These are phyloP conservation scores for Papilio helenus DNA, from an alignment of 1,140 invertebrate species.

Conservation along the genomic window DNA sequence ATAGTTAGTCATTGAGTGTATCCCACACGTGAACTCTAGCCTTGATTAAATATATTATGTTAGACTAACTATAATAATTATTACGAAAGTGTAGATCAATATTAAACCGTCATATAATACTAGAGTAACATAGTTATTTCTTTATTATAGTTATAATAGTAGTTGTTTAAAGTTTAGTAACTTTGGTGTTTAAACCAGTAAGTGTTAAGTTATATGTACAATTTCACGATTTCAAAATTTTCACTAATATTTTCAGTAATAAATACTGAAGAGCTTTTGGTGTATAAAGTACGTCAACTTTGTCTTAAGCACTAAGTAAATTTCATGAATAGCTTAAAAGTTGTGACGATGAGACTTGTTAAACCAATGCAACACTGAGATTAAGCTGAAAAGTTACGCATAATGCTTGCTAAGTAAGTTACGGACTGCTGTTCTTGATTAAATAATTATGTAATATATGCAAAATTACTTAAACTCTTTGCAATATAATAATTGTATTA, in stretches of 20 bases:
- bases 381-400: background rate
- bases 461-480: background rate
- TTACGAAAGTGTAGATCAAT: too few species aligned
- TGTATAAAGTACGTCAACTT: constrained; percentile 11
- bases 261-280: constrained; percentile 3
- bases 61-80: background rate
- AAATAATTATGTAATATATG: background rate
- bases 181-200: too few species aligned
- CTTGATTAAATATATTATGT: background rate
- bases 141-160: too few species aligned
- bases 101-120: too few species aligned
- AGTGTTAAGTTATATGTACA: background rate
- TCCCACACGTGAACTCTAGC: background rate
- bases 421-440: background rate
- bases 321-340: constrained; percentile 11
- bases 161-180: too few species aligned
- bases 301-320: background rate
- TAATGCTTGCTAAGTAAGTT: background rate
- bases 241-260: background rate
- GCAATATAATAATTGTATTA: background rate
- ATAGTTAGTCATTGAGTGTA: background rate
- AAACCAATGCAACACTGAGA: background rate
- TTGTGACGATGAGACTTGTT: background rate
- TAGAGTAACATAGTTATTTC: too few species aligned
- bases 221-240: background rate